Evolutionary conservation across 2,888 invertebrate species (phyloP).

Genomic region (Lepidocyrtoides sp.): DNA sequence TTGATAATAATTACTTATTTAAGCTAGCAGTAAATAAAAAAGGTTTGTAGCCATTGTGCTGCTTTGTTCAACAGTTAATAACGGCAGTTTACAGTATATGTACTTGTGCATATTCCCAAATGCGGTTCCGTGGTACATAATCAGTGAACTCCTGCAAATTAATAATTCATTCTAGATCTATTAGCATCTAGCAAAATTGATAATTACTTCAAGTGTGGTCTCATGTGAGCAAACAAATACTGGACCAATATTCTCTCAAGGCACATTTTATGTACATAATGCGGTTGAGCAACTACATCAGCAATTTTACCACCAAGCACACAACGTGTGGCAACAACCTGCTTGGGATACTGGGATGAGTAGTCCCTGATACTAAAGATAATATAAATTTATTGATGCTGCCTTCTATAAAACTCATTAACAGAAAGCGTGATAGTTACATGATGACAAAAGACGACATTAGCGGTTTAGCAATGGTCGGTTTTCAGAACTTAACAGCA

Average conservation of each 20-base stretch:
- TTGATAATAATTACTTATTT: no score
- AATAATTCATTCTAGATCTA: constrained; percentile 26
- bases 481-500: not conserved
- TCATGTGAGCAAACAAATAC: not conserved
- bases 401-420: constrained; percentile 47
- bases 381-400: not conserved
- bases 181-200: not conserved
- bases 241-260: not conserved
- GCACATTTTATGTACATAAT: no score
- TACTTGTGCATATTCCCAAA: not conserved
- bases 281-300: no score
- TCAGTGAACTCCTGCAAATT: not conserved
- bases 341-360: constrained; percentile 10
- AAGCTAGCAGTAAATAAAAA: no score
- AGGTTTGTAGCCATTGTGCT: no score
- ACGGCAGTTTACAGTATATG: not conserved
- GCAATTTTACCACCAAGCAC: not conserved
- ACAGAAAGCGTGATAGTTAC: constrained; percentile 53
- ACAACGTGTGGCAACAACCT: no score
- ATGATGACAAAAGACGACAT: constrained; percentile 37
- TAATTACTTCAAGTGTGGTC: constrained; percentile 45
- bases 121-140: no score
- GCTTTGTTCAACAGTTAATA: no score
- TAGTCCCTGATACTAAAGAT: constrained; percentile 23
- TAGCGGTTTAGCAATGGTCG: not conserved